Conservation (phyloP, 92 coral and sea anemone species). For the Pocillopora meandrina region DNA sequence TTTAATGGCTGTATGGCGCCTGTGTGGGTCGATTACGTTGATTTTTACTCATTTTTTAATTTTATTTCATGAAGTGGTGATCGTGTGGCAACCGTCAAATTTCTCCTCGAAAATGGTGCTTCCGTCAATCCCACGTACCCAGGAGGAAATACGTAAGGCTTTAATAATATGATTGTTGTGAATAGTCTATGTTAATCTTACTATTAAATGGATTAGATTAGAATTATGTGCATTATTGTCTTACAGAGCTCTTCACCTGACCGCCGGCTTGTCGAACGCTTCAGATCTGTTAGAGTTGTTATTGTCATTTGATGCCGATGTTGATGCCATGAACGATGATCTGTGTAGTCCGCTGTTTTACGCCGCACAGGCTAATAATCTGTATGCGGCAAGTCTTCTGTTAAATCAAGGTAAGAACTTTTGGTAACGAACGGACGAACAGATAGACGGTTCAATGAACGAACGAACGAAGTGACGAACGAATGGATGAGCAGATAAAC, state of each 20-base stretch:
- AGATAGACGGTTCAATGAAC: no score
- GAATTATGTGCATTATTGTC: not conserved
- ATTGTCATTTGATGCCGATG: conserved; percentile 79
- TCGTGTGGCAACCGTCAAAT: conserved; percentile 71
- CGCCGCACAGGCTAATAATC: conserved; percentile 89
- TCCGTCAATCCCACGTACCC: conserved; percentile 83
- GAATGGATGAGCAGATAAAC: no score
- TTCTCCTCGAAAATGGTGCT: conserved; percentile 81
- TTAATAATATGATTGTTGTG: not conserved
- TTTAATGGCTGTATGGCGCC: not conserved
- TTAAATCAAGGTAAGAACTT: conserved; percentile 62
- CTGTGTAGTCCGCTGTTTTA: conserved; percentile 90
- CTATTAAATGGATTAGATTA: not conserved
- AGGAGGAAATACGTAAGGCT: conserved; percentile 88
- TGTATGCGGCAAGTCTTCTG: conserved; percentile 91
- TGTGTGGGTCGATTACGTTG: not conserved
- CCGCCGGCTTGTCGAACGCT: conserved; percentile 85
- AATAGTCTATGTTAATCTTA: not conserved
- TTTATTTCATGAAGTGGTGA: not conserved
- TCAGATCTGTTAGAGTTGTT: conserved; percentile 84
- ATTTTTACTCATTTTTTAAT: not conserved
- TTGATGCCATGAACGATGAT: conserved; percentile 88
- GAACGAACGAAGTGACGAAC: no score
- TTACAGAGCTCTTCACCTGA: conserved; percentile 83
- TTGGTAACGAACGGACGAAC: no score